Evolutionary conservation across 2,797 vertebrate genomes (phyloP), one percentile per base, ranked within the genome.

Genomic region (Myoxocephalus aenaeus): DNA sequence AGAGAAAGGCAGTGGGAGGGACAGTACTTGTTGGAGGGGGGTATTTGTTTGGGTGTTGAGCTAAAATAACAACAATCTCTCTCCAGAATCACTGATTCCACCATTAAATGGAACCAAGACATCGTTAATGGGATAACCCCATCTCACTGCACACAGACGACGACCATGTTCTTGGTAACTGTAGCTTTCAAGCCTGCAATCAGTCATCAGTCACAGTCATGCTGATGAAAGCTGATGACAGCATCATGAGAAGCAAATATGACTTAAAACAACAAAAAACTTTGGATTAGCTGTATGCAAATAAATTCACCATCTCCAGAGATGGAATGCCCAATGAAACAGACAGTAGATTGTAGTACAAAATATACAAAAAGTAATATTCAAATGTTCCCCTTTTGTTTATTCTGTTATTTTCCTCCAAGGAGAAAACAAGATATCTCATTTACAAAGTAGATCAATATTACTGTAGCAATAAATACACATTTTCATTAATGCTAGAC

Each of bases 221-320:
- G 5, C 17, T 58, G 25, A 40, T 71, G 22, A 68, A 74, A 79
- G 17, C 53, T 15, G 76, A 22, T n/a, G 61, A 59, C 40, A 18
- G 40, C 15, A 48, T 11, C 10, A 48, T 4, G 4, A 56, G 48
- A 71, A 64, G 27, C 36, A 80, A 62, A 65, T 48, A 17, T n/a
- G 5, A 22, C 65, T 61, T 2, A 56, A 67, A 73, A 72, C 7
- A 70, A 76, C 14, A 74, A 14, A 15, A 44, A 3, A 3, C 42
- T 53, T 76, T 76, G 67, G n/a, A 74, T 46, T 75, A 27, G 56
- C 44, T 25, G 12, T 67, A 79, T 82, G 65, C 54, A 77, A 80
- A 77, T 50, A 59, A 32, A 17, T 70, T 54, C 51, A 46, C 8
- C 22, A 14, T 17, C 42, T 42, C 20, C 48, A 53, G 51, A 53